These are phyloP conservation scores for Coranthus polyacanthus DNA, from an alignment of 2,797 vertebrate species.

Conservation along the genomic window DNA sequence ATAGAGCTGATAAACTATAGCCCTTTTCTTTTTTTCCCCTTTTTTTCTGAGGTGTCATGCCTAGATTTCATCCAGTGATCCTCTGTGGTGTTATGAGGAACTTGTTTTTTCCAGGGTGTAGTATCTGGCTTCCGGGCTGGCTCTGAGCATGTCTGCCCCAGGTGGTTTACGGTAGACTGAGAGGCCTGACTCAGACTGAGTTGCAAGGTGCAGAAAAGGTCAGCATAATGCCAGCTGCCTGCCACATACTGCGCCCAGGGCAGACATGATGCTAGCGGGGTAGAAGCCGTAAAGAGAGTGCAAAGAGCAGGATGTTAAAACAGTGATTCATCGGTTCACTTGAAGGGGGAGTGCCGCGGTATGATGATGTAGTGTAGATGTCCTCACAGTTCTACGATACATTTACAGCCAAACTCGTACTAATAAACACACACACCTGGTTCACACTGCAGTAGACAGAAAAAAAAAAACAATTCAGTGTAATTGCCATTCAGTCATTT, in stretches of 20 bases:
- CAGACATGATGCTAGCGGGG: constrained; percentile 50
- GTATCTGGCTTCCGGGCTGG: constrained; percentile 11
- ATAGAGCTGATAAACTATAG: too few species aligned
- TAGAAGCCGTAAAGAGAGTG: constrained; percentile 20
- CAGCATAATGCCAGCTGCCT: constrained; percentile 69
- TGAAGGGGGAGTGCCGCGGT: constrained; percentile 9
- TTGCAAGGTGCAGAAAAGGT: constrained; percentile 66
- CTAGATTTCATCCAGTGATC: neutral
- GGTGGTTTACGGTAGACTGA: constrained; percentile 40
- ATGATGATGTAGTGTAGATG: neutral
- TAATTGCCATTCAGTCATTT: constrained; percentile 6
- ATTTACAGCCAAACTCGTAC: neutral
- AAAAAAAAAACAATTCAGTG: constrained; percentile 18
- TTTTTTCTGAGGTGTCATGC: too few species aligned
- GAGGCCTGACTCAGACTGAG: constrained; percentile 52
- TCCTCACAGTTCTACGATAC: neutral
- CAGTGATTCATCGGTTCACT: constrained; percentile 35
- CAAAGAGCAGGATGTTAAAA: constrained; percentile 49
- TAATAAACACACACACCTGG: neutral
- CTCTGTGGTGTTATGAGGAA: constrained; percentile 8
- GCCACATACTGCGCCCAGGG: constrained; percentile 57
- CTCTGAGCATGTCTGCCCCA: constrained; percentile 22
- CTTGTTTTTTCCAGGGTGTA: constrained; percentile 24
- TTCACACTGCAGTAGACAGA: neutral
- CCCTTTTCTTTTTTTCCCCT: too few species aligned